Evolutionary conservation across 2,888 invertebrate species (phyloP).

Genomic region (Apodemia duryi): DNA sequence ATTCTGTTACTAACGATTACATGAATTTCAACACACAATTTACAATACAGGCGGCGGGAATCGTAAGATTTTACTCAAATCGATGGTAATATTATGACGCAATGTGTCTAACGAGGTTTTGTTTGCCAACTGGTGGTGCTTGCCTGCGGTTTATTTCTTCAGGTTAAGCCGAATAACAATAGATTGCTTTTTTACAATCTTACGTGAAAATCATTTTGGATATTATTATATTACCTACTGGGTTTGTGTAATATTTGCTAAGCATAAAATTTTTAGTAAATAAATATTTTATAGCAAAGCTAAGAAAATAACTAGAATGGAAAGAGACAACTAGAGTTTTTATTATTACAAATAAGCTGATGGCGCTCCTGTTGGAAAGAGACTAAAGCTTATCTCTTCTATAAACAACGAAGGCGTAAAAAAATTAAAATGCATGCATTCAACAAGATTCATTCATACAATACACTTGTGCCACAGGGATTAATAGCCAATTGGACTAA

Average conservation of each 20-base stretch:
- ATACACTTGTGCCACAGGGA: too few relatives aligned
- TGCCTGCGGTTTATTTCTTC: slow-evolving; percentile 12
- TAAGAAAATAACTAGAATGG: too few relatives aligned
- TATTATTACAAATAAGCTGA: too few relatives aligned
- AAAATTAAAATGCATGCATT: too few relatives aligned
- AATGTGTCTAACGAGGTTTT: slow-evolving; percentile 18
- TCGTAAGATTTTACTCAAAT: slow-evolving; percentile 20
- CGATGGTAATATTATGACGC: slow-evolving; percentile 20
- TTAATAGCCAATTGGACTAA: too few relatives aligned
- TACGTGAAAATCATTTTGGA: slow-evolving; percentile 11
- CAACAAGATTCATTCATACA: too few relatives aligned
- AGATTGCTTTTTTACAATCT: slow-evolving; percentile 15
- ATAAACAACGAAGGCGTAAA: too few relatives aligned
- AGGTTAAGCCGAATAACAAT: slow-evolving; percentile 2
- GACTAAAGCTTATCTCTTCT: too few relatives aligned
- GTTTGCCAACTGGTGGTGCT: slow-evolving; percentile 9
- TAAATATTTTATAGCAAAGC: background rate
- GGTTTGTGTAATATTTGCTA: background rate
- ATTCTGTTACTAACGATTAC: slow-evolving; percentile 10
- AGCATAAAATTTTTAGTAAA: background rate
- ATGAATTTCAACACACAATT: slow-evolving; percentile 20
- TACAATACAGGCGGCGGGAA: slow-evolving; percentile 18
- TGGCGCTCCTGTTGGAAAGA: too few relatives aligned
- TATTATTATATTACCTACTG: background rate
- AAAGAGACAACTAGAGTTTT: too few relatives aligned